Conservation (phyloP, 1,140 invertebrate species). For the Drosophila equinoxialis region DNA sequence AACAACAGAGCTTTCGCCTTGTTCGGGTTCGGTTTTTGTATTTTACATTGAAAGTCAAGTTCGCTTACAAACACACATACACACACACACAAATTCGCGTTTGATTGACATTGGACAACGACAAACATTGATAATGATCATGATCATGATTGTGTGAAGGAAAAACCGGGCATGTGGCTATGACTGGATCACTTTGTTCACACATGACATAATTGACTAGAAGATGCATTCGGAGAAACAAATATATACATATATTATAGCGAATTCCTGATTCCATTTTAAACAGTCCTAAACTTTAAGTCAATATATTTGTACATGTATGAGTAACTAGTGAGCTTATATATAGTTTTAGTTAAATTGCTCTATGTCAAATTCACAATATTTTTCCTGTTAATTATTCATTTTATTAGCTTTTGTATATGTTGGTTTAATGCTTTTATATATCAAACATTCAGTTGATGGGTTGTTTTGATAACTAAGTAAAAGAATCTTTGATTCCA, state of each 20-base stretch:
- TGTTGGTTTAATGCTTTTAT: too few relatives aligned
- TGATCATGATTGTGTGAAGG: slow-evolving; percentile 3
- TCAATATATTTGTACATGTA: too few relatives aligned
- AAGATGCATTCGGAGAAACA: background rate
- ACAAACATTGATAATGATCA: slow-evolving; percentile 26
- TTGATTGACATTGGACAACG: slow-evolving; percentile 55
- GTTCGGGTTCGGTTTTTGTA: slow-evolving; percentile 39
- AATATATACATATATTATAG: background rate
- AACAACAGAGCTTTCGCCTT: slow-evolving; percentile 69
- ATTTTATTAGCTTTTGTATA: too few relatives aligned
- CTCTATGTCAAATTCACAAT: too few relatives aligned
- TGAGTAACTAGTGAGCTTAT: too few relatives aligned
- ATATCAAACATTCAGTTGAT: too few relatives aligned
- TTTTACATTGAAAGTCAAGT: slow-evolving; percentile 79
- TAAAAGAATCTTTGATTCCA: too few relatives aligned
- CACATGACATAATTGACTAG: slow-evolving; percentile 3
- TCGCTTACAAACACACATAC: slow-evolving; percentile 63
- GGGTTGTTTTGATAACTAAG: too few relatives aligned
- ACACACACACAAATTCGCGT: slow-evolving; percentile 27
- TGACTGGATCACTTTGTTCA: slow-evolving; percentile 11
- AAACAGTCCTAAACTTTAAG: too few relatives aligned
- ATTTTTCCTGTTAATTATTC: too few relatives aligned
- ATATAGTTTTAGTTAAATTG: too few relatives aligned
- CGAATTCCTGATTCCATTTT: background rate
- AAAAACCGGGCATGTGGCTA: slow-evolving; percentile 18